Evolutionary conservation across 1,140 invertebrate species (phyloP).

Genomic region (Euschistus heros): DNA sequence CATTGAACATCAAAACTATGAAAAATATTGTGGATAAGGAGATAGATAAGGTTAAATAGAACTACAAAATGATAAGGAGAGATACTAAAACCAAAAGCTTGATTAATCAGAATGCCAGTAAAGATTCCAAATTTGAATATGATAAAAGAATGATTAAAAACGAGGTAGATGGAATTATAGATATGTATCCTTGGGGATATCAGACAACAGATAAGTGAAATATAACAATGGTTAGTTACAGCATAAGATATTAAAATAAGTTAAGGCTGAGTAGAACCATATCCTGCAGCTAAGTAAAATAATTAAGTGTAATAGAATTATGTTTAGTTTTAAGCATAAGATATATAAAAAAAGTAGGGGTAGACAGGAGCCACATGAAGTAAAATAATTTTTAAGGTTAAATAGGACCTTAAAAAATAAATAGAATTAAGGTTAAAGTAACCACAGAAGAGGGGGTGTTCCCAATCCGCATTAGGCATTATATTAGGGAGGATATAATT

Average conservation of each 20-base stretch:
- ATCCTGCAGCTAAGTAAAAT: neutral
- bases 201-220: neutral
- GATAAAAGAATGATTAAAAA: neutral
- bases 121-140: too few species aligned
- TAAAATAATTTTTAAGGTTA: neutral
- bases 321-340: neutral
- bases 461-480: neutral
- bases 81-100: too few species aligned
- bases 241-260: neutral
- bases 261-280: neutral
- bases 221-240: neutral
- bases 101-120: too few species aligned
- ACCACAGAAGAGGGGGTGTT: neutral
- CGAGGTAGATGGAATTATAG: neutral
- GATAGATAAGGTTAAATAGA: neutral
- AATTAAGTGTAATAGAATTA: neutral
- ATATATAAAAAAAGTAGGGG: neutral
- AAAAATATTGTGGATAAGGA: neutral
- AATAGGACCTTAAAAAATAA: neutral
- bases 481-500: too few species aligned
- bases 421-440: neutral
- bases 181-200: neutral
- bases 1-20: too few species aligned
- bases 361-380: neutral
- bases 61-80: too few species aligned